Conservation (phyloP, 30 jellyfish, hydroid and myxozoan genomes). For the Hydra vulgaris region DNA sequence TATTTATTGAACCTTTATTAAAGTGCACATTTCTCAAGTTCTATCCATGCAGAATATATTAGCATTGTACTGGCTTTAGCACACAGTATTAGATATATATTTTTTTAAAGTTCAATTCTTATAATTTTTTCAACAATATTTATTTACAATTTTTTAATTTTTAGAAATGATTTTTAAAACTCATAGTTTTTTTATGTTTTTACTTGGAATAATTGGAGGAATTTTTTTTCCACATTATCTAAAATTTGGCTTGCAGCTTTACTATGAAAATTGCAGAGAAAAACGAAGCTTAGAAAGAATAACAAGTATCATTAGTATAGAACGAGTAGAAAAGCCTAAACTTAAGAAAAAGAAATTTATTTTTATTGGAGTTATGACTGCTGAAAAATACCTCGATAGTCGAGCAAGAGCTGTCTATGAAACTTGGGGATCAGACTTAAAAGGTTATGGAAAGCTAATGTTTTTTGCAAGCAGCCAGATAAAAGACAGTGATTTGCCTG, state of each 20-base stretch:
- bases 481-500: slow-evolving; percentile 63
- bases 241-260: background rate
- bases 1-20: too few species aligned
- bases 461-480: slow-evolving; percentile 89
- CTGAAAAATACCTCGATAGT: slow-evolving; percentile 91
- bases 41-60: too few species aligned
- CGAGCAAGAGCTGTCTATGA: slow-evolving; percentile 98
- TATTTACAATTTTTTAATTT: too few species aligned
- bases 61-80: too few species aligned
- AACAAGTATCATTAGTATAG: background rate
- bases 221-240: background rate
- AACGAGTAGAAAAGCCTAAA: background rate
- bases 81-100: too few species aligned
- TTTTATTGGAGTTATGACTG: slow-evolving; percentile 96
- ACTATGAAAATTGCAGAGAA: background rate
- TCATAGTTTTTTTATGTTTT: background rate
- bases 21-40: too few species aligned
- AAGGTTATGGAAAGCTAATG: slow-evolving; percentile 59
- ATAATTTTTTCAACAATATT: too few species aligned
- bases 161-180: background rate
- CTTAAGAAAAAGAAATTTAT: slow-evolving; percentile 35
- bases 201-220: background rate
- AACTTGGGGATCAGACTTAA: slow-evolving; percentile 90
- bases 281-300: background rate
- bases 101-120: too few species aligned